A percentile compares a stretch with the other conserved stretches of the same genome.
phyloP scores from a whole-genome alignment of 1,140 invertebrate species.

The Acromyrmex heyeri region DNA sequence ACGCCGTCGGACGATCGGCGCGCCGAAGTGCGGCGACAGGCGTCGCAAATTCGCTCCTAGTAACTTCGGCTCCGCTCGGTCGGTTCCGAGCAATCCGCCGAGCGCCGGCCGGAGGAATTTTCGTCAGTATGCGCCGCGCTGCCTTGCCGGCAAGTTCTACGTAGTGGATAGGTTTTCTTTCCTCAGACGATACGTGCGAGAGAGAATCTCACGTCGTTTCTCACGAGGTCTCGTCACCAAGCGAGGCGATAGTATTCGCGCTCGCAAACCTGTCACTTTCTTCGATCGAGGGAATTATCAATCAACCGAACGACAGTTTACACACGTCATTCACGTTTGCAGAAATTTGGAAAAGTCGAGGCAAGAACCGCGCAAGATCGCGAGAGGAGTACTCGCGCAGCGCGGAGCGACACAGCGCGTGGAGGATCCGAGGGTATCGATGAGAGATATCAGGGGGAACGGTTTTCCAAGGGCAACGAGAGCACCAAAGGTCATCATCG shows the following conservation, averaged over 20 bases:
- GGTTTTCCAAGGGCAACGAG: neutral
- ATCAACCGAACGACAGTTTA: neutral
- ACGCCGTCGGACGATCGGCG: slow-evolving; percentile 31
- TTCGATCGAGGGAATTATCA: neutral
- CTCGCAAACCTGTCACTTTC: neutral
- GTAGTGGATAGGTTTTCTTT: slow-evolving; percentile 21
- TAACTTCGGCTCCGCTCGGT: slow-evolving; percentile 71
- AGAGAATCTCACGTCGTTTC: neutral
- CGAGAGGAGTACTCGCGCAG: neutral
- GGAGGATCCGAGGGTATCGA: slow-evolving; percentile 56
- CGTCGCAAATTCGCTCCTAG: slow-evolving; percentile 76
- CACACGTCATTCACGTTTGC: neutral
- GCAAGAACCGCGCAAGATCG: neutral
- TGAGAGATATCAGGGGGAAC: slow-evolving; percentile 59
- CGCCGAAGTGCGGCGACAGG: slow-evolving; percentile 64
- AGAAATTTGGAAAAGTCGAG: too few species aligned
- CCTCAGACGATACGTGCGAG: neutral
- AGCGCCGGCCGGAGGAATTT: slow-evolving; percentile 62
- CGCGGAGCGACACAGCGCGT: slow-evolving; percentile 27
- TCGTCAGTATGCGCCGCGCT: slow-evolving; percentile 84
- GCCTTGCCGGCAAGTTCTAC: slow-evolving; percentile 81
- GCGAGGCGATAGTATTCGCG: neutral
- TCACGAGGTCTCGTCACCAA: neutral
- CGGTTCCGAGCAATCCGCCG: slow-evolving; percentile 69
- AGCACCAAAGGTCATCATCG: slow-evolving; percentile 1